Conservation (phyloP, 2,113 vertebrate species). For the Ceyx melanurus region DNA sequence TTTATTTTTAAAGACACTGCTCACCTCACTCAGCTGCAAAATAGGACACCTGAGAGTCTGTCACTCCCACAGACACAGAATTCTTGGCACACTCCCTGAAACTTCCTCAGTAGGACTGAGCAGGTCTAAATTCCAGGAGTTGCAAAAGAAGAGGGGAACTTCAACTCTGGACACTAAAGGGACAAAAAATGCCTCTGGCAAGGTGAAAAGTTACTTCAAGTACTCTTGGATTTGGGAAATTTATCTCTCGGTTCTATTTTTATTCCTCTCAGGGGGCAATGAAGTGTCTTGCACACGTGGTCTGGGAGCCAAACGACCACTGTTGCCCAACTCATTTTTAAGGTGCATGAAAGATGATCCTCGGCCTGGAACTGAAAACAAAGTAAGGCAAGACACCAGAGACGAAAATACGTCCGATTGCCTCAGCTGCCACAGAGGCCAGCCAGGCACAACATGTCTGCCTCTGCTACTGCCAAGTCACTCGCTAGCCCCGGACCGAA, state of each 20-base stretch:
- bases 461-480: background rate
- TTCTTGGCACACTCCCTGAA: background rate
- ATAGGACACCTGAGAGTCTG: fast-evolving
- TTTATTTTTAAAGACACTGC: background rate
- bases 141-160: background rate
- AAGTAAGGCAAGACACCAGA: background rate
- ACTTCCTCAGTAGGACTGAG: background rate
- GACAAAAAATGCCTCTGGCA: fast-evolving
- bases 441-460: background rate
- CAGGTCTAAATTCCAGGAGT: background rate
- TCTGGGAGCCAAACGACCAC: background rate
- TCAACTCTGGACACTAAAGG: fast-evolving
- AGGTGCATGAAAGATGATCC: background rate
- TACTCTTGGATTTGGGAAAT: background rate
- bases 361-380: background rate
- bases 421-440: background rate
- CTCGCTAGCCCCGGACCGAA: background rate
- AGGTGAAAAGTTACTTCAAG: background rate
- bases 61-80: fast-evolving
- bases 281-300: fast-evolving
- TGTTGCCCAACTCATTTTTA: background rate
- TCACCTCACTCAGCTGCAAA: background rate
- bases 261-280: background rate
- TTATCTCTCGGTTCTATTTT: background rate
- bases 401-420: background rate